Evolutionary conservation across 2,113 vertebrate species (phyloP).

Genomic region (Amazona vittata): DNA sequence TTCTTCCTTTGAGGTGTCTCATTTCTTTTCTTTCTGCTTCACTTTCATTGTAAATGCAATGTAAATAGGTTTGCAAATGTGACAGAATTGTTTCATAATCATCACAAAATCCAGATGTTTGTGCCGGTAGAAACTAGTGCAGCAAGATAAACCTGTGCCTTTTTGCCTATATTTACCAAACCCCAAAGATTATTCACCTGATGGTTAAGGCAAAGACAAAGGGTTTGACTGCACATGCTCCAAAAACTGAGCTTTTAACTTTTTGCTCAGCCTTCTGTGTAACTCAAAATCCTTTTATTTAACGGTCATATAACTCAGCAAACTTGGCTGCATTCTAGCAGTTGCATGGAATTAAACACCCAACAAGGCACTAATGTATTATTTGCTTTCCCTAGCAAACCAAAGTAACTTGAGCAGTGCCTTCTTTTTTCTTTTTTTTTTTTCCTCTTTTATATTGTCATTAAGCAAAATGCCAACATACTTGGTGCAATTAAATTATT

Average conservation of each 20-base stretch:
- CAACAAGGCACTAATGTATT: neutral
- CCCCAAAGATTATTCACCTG: neutral
- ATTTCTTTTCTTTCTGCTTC: neutral
- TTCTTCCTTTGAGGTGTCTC: conserved; percentile 10
- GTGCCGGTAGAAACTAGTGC: neutral
- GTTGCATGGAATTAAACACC: neutral
- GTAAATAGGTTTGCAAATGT: neutral
- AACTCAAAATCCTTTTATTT: neutral
- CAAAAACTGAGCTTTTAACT: neutral
- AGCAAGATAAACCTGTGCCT: neutral
- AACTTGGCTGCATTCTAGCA: neutral
- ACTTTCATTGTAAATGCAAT: neutral
- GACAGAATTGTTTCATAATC: conserved; percentile 1
- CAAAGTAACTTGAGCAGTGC: neutral
- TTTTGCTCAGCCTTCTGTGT: neutral
- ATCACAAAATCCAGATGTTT: neutral
- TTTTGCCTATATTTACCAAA: neutral
- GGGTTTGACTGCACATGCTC: neutral
- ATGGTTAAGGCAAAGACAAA: neutral
- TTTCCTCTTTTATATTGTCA: neutral
- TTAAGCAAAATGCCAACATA: neutral
- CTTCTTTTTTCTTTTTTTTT: accelerated
- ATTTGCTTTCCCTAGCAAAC: neutral
- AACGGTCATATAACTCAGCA: neutral
- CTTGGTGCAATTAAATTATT: neutral